These are phyloP conservation scores for Rutpela maculata DNA, from an alignment of 2,888 invertebrate species.

Conservation along the genomic window DNA sequence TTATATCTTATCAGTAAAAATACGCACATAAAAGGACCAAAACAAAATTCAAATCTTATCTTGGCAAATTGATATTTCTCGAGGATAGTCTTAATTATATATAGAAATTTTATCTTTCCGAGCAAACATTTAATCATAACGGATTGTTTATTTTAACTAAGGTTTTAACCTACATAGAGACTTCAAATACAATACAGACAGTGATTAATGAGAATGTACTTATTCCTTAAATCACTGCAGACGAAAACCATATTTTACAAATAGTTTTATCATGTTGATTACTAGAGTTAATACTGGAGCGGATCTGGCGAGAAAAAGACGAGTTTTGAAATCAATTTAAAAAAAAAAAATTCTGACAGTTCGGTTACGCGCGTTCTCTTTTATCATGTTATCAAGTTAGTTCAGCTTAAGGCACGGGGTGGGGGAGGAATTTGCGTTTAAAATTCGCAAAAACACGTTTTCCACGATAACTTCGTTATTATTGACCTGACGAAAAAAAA, in stretches of 20 bases:
- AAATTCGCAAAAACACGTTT: too few relatives aligned
- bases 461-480: too few relatives aligned
- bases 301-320: too few relatives aligned
- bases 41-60: conserved; percentile 25
- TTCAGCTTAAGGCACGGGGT: too few relatives aligned
- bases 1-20: conserved; percentile 9
- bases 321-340: too few relatives aligned
- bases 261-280: not conserved
- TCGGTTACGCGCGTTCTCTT: too few relatives aligned
- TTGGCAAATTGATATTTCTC: conserved; percentile 9
- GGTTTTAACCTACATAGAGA: conserved; percentile 12
- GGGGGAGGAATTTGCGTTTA: too few relatives aligned
- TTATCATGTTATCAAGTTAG: too few relatives aligned
- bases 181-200: not conserved
- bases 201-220: not conserved
- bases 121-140: conserved; percentile 14
- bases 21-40: conserved; percentile 16
- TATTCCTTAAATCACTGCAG: not conserved
- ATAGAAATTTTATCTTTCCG: conserved; percentile 19
- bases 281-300: too few relatives aligned
- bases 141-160: conserved; percentile 11
- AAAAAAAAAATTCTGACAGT: too few relatives aligned
- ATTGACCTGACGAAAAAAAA: too few relatives aligned
- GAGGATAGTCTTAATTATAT: conserved; percentile 11
- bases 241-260: not conserved